Conservation (phyloP, 2,888 invertebrate genomes). For the Copidosoma aretas region DNA sequence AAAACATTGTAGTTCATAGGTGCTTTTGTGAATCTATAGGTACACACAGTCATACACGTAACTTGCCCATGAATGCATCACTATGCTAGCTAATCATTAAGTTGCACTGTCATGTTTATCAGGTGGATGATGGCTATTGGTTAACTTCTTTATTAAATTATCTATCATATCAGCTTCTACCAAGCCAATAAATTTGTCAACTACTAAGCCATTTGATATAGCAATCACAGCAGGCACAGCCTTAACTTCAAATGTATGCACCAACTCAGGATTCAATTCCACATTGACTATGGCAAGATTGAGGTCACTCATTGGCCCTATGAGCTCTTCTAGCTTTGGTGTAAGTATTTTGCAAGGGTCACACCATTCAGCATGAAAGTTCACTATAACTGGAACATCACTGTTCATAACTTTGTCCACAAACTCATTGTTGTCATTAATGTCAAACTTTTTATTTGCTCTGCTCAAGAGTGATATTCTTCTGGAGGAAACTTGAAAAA, state of each 20-base stretch:
- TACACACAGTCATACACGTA: background rate
- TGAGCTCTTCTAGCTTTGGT: constrained; percentile 79
- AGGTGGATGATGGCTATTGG: constrained; percentile 23
- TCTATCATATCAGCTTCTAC: constrained; percentile 83
- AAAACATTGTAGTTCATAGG: background rate
- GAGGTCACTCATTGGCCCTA: constrained; percentile 74
- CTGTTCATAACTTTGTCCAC: constrained; percentile 84
- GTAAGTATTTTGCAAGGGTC: constrained; percentile 88
- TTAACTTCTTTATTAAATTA: constrained; percentile 73
- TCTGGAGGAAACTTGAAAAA: constrained; percentile 46
- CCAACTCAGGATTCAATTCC: constrained; percentile 80
- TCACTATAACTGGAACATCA: constrained; percentile 84
- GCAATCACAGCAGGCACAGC: constrained; percentile 85
- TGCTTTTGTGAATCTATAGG: background rate
- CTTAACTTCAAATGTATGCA: constrained; percentile 82
- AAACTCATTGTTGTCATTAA: constrained; percentile 80
- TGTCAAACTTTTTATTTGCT: constrained; percentile 59
- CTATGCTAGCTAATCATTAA: constrained; percentile 4
- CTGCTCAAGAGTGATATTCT: constrained; percentile 50
- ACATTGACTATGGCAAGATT: constrained; percentile 84
- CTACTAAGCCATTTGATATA: constrained; percentile 80
- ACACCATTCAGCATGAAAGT: constrained; percentile 91
- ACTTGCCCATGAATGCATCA: constrained; percentile 2
- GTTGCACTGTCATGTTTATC: constrained; percentile 11
- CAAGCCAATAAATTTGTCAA: constrained; percentile 88